These are phyloP conservation scores for Eulemur mongoz DNA, from an alignment of 2,797 vertebrate species.

Conservation along the genomic window DNA sequence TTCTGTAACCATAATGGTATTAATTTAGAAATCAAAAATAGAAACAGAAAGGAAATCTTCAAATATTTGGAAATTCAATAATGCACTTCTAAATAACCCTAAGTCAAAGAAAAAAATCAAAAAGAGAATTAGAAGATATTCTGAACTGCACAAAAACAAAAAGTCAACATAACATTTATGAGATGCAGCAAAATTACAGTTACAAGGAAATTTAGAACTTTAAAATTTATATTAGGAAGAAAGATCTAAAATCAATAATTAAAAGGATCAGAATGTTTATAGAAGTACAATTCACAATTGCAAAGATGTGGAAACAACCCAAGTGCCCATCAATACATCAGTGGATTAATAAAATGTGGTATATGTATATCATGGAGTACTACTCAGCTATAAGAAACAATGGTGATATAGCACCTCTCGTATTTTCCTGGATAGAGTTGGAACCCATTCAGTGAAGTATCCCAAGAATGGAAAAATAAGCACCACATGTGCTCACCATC, in stretches of 20 bases:
- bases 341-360: too few species aligned
- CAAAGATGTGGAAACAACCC: too few species aligned
- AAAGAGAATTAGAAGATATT: slow-evolving; percentile 9
- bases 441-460: too few species aligned
- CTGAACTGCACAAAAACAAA: background rate
- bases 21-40: background rate
- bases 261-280: background rate
- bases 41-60: background rate
- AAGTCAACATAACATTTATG: background rate
- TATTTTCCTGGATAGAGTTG: too few species aligned
- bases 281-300: too few species aligned
- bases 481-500: too few species aligned
- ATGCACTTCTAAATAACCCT: background rate
- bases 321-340: too few species aligned
- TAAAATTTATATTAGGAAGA: background rate
- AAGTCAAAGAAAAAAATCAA: background rate
- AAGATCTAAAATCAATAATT: background rate
- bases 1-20: background rate
- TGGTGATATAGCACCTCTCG: too few species aligned
- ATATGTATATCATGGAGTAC: too few species aligned
- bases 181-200: background rate
- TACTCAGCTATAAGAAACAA: too few species aligned
- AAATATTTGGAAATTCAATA: background rate
- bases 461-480: too few species aligned
- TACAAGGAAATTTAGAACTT: background rate